Evolutionary conservation across 2,797 vertebrate species (phyloP).

Genomic region (Molossus molossus): DNA sequence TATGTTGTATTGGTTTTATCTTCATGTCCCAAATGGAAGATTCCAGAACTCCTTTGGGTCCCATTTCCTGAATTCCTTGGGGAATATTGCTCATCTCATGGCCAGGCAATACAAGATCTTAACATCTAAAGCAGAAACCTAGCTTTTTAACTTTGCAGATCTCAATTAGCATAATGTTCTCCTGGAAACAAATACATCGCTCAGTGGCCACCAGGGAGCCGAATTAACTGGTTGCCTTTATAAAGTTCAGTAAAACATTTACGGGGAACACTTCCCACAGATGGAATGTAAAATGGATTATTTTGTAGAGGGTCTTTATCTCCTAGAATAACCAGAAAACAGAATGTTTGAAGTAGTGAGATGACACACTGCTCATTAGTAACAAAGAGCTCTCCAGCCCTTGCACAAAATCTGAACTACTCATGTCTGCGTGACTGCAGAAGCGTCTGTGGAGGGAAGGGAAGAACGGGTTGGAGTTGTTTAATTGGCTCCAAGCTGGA

Average conservation of each 20-base stretch:
- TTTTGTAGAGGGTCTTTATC: conserved; percentile 67
- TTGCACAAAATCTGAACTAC: conserved; percentile 16
- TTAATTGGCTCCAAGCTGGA: conserved; percentile 58
- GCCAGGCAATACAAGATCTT: not conserved
- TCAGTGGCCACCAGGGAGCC: conserved; percentile 67
- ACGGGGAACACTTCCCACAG: conserved; percentile 43
- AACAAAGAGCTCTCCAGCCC: conserved; percentile 47
- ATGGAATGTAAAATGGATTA: conserved; percentile 69
- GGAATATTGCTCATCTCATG: not conserved
- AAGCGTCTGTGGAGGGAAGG: conserved; percentile 1
- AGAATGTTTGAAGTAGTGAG: conserved; percentile 29
- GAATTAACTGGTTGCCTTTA: conserved; percentile 68
- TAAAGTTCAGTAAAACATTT: conserved; percentile 77
- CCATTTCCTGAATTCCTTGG: conserved; percentile 27
- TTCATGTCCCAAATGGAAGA: conserved; percentile 8
- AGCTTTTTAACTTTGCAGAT: conserved; percentile 33
- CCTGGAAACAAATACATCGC: conserved; percentile 68
- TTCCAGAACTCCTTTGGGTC: not conserved
- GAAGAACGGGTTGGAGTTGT: not conserved
- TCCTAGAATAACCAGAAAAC: conserved; percentile 68
- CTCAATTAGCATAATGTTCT: conserved; percentile 73
- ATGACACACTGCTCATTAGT: conserved; percentile 62
- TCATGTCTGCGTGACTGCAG: not conserved
- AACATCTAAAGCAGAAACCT: conserved; percentile 2
- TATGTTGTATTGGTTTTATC: not conserved